Conservation (phyloP, 2,797 vertebrate genomes). For the Anomalospiza imberbis region DNA sequence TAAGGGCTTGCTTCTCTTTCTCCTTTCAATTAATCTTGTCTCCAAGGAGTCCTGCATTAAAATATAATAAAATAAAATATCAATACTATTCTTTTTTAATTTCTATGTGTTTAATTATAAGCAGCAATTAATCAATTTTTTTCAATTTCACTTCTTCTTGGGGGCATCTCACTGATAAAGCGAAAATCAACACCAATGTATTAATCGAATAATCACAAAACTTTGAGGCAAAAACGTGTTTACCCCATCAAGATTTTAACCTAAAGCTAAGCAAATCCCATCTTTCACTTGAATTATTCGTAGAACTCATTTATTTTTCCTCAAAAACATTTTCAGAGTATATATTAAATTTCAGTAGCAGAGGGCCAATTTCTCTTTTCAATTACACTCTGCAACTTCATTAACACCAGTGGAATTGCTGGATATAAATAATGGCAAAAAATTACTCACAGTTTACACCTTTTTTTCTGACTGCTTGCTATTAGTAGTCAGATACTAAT, state of each 20-base stretch:
- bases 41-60: slow-evolving; percentile 34
- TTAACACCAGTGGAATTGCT: slow-evolving; percentile 12
- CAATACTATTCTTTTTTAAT: slow-evolving; percentile 45
- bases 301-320: slow-evolving; percentile 7
- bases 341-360: slow-evolving; percentile 13
- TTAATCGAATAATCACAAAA: slow-evolving; percentile 37
- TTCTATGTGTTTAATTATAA: slow-evolving; percentile 52
- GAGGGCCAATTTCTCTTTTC: background rate
- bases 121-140: slow-evolving; percentile 49
- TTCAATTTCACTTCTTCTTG: slow-evolving; percentile 43
- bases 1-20: slow-evolving; percentile 8
- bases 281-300: slow-evolving; percentile 4
- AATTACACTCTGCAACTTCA: slow-evolving; percentile 33
- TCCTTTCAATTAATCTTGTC: slow-evolving; percentile 61
- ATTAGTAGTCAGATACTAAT: background rate
- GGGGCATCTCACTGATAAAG: slow-evolving; percentile 24
- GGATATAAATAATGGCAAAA: slow-evolving; percentile 3
- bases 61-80: slow-evolving; percentile 58
- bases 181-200: slow-evolving; percentile 9
- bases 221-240: background rate
- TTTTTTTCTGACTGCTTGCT: background rate
- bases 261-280: slow-evolving; percentile 34
- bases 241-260: slow-evolving; percentile 5
- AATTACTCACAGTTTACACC: background rate
- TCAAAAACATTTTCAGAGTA: slow-evolving; percentile 11